Evolutionary conservation across 2,888 invertebrate genomes (phyloP).

Genomic region (Tetrapedia diversipes): DNA sequence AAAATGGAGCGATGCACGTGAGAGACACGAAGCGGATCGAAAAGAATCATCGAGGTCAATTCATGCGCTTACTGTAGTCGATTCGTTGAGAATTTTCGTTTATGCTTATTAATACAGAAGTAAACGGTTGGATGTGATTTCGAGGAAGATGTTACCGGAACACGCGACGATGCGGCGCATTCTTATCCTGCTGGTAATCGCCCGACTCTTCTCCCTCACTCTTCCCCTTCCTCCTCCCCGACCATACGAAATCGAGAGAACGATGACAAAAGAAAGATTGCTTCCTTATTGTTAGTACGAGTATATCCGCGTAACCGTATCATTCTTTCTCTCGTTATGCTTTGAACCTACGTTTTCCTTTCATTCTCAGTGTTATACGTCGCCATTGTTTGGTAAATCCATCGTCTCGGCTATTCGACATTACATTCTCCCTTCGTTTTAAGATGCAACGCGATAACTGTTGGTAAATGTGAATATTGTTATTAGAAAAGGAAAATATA

Average conservation of each 20-base stretch:
- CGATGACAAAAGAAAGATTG: not conserved
- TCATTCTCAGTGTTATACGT: no score
- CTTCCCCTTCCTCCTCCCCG: no score
- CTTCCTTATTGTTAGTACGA: no score
- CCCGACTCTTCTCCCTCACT: not conserved
- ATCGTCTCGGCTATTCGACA: not conserved
- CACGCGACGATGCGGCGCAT: slow-evolving; percentile 73
- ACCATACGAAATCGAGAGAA: not conserved
- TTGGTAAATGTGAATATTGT: no score
- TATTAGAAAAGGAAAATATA: no score
- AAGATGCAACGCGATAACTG: no score
- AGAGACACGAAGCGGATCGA: slow-evolving; percentile 13
- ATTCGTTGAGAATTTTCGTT: slow-evolving; percentile 19
- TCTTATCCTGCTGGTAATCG: slow-evolving; percentile 15
- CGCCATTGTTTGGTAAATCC: not conserved
- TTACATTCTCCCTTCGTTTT: no score
- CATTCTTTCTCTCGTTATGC: no score
- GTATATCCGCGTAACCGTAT: no score
- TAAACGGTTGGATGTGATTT: slow-evolving; percentile 54
- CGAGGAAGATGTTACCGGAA: slow-evolving; percentile 68
- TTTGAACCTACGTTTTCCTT: not conserved
- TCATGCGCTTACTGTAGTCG: slow-evolving; percentile 19
- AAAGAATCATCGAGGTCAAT: slow-evolving; percentile 9
- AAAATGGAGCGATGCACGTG: slow-evolving; percentile 39
- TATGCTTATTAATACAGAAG: slow-evolving; percentile 36